Conservation (phyloP, 2,797 vertebrate species). For the Sphenodon punctatus region DNA sequence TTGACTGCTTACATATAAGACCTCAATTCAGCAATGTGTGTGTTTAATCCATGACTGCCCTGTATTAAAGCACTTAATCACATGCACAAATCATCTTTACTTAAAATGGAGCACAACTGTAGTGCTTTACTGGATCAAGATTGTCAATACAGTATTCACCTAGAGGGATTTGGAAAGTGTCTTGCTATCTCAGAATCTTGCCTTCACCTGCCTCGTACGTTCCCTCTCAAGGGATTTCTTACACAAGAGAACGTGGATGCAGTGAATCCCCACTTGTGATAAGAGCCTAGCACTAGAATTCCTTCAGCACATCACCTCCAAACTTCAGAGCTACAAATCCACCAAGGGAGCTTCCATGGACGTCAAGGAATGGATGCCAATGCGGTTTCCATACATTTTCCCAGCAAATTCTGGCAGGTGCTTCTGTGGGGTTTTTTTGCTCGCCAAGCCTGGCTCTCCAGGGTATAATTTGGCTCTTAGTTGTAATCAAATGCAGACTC, state of each 20-base stretch:
- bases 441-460: neutral
- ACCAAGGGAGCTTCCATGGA: accelerated
- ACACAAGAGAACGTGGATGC: no score
- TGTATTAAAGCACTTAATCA: neutral
- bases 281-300: no score
- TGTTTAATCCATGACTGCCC: neutral
- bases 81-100: neutral
- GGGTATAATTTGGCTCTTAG: neutral
- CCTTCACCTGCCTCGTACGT: neutral
- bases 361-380: slow-evolving; percentile 8
- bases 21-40: neutral
- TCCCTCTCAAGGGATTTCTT: no score
- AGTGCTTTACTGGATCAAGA: neutral
- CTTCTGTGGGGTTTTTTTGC: neutral
- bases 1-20: neutral
- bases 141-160: neutral
- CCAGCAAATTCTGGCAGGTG: neutral
- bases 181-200: neutral
- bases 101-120: neutral
- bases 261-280: no score
- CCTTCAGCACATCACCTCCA: no score
- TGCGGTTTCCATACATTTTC: neutral
- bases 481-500: neutral
- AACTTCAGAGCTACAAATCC: neutral
- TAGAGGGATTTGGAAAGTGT: neutral